phyloP scores from a whole-genome alignment of 2,797 vertebrate genomes.

The Setipinna tenuifilis region DNA sequence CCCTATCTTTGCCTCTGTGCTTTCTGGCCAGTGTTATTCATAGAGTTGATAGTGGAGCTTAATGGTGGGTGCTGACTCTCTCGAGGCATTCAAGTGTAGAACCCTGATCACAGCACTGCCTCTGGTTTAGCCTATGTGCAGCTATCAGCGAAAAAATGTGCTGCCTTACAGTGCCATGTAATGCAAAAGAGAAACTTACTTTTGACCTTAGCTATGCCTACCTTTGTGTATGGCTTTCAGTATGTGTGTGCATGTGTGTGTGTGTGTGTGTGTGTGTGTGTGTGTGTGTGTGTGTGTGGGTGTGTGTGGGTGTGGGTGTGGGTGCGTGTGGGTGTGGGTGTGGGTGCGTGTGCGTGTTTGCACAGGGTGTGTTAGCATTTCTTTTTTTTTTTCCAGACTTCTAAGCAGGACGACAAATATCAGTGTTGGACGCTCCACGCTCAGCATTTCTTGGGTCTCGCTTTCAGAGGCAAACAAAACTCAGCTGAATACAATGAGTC shows the following conservation, averaged over 20 bases:
- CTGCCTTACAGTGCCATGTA: neutral
- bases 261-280: neutral
- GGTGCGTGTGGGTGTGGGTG: neutral
- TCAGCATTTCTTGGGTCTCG: neutral
- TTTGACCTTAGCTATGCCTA: neutral
- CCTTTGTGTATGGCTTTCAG: neutral
- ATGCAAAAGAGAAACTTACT: neutral
- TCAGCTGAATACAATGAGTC: neutral
- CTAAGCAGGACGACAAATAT: neutral
- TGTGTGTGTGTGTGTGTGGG: neutral
- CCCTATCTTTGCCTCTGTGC: neutral
- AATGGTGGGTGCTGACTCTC: neutral
- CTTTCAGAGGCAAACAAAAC: neutral
- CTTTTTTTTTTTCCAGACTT: neutral
- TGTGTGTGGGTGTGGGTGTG: neutral
- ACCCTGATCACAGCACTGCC: neutral
- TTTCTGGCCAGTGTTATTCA: neutral
- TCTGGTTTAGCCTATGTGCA: neutral
- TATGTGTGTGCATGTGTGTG: neutral
- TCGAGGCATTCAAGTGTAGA: neutral
- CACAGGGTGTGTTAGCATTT: neutral
- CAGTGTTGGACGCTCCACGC: neutral
- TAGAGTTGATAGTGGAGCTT: neutral
- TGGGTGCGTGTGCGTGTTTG: no score
- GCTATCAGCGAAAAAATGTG: neutral